Conservation (phyloP, 2,113 vertebrate genomes). For the Actenoides lindsayi region DNA sequence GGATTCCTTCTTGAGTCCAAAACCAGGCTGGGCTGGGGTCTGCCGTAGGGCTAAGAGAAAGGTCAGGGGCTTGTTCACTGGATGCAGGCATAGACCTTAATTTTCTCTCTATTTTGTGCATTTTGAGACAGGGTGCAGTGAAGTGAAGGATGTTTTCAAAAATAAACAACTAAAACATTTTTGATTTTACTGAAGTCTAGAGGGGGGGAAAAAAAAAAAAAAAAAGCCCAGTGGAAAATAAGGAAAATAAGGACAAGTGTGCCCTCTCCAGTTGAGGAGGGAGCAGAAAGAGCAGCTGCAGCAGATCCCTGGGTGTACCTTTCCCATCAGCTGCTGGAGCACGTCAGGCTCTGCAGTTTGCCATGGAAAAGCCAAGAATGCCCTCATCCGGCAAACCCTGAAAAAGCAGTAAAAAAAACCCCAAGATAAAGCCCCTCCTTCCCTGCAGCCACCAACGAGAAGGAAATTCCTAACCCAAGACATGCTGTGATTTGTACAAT, state of each 20-base stretch:
- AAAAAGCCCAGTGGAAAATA: not conserved
- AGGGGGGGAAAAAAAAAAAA: accelerated
- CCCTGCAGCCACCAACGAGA: not conserved
- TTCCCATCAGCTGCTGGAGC: not conserved
- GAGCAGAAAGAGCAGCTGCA: not conserved
- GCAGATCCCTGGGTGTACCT: not conserved
- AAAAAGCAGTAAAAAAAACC: not conserved
- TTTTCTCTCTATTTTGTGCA: not conserved
- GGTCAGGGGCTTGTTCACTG: accelerated
- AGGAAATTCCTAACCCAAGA: not conserved
- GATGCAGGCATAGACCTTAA: not conserved
- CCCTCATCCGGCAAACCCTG: slow-evolving; percentile 59
- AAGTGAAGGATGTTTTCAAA: not conserved
- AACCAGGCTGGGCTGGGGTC: not conserved
- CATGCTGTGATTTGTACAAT: slow-evolving; percentile 17
- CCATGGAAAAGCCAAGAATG: slow-evolving; percentile 42
- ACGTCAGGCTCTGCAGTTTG: not conserved
- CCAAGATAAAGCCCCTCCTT: not conserved
- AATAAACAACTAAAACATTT: not conserved
- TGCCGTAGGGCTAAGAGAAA: not conserved
- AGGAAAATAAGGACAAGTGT: slow-evolving; percentile 13
- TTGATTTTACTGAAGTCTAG: not conserved
- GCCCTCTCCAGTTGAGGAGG: slow-evolving; percentile 42
- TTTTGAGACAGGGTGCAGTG: not conserved
- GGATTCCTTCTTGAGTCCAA: not conserved